Conservation (phyloP, 2,888 invertebrate species). For the Catocala sponsa region DNA sequence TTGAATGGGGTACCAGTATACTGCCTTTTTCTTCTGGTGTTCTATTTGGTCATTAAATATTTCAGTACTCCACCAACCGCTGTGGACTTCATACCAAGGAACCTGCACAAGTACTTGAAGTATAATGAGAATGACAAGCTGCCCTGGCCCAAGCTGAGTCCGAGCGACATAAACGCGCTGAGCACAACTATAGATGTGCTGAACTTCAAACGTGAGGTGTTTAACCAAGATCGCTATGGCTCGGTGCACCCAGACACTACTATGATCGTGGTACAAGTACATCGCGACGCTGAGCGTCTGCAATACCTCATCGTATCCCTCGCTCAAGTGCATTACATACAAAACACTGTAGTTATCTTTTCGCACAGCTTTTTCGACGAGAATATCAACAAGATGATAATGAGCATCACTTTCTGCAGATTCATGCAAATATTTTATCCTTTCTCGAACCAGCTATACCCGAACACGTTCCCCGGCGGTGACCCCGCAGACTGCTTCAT, state of each 20-base stretch:
- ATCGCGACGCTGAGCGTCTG: conserved; percentile 51
- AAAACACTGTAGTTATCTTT: conserved; percentile 59
- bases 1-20: conserved; percentile 37
- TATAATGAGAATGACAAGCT: conserved; percentile 26
- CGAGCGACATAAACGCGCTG: conserved; percentile 29
- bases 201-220: conserved; percentile 51
- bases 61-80: neutral
- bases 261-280: conserved; percentile 57
- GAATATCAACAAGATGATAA: conserved; percentile 53
- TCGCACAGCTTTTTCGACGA: conserved; percentile 66
- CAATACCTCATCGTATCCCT: conserved; percentile 61
- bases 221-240: conserved; percentile 45
- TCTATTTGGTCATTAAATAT: conserved; percentile 24
- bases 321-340: conserved; percentile 55
- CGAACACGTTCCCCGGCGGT: conserved; percentile 58
- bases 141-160: conserved; percentile 1
- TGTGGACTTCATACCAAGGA: conserved; percentile 20
- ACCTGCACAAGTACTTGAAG: conserved; percentile 35
- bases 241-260: conserved; percentile 43
- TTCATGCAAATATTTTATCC: conserved; percentile 71
- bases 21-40: conserved; percentile 31
- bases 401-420: conserved; percentile 61
- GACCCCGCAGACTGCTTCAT: conserved; percentile 49
- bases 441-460: conserved; percentile 62
- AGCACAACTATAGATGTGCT: conserved; percentile 37